Percentiles rank a stretch among this genome's conserved stretches.
Evolutionary conservation across 2,888 invertebrate genomes (phyloP).

Genomic region (Ganaspis brasiliensis): DNA sequence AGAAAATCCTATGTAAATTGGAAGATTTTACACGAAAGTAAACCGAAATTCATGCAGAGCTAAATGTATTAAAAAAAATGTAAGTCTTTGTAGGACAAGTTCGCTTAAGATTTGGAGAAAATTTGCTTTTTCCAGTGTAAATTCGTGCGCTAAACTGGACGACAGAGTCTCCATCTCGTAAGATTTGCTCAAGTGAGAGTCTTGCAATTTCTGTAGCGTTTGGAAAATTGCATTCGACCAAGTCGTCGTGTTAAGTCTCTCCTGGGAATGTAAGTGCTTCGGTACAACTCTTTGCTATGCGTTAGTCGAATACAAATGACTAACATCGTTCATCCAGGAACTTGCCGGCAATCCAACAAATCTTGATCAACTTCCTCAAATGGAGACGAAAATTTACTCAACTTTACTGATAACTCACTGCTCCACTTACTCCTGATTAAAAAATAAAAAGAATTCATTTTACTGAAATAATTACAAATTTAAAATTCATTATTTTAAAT

Average conservation of each 20-base stretch:
- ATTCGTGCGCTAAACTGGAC: neutral
- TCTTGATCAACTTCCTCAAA: constrained; percentile 19
- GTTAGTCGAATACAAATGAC: constrained; percentile 49
- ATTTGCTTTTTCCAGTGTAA: constrained; percentile 1
- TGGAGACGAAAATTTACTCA: constrained; percentile 1
- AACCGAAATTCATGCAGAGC: neutral
- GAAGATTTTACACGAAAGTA: neutral
- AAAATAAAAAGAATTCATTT: neutral
- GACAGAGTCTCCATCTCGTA: constrained; percentile 21
- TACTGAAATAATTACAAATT: too few species aligned
- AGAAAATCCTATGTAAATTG: constrained; percentile 14
- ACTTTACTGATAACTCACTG: neutral
- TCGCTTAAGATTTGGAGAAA: constrained; percentile 35
- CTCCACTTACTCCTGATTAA: neutral
- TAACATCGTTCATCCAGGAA: constrained; percentile 22
- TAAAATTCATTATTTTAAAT: too few species aligned
- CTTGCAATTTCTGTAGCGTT: constrained; percentile 59
- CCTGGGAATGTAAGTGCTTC: constrained; percentile 47
- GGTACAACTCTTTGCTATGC: constrained; percentile 41
- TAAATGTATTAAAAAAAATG: too few species aligned
- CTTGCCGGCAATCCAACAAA: constrained; percentile 9
- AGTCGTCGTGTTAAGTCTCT: constrained; percentile 62
- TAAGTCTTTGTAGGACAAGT: neutral
- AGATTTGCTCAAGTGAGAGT: constrained; percentile 48
- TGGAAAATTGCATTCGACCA: constrained; percentile 61